Evolutionary conservation across 2,113 vertebrate species (phyloP), one percentile per base, ranked within the genome.

Genomic region (Hemichromis elongatus): DNA sequence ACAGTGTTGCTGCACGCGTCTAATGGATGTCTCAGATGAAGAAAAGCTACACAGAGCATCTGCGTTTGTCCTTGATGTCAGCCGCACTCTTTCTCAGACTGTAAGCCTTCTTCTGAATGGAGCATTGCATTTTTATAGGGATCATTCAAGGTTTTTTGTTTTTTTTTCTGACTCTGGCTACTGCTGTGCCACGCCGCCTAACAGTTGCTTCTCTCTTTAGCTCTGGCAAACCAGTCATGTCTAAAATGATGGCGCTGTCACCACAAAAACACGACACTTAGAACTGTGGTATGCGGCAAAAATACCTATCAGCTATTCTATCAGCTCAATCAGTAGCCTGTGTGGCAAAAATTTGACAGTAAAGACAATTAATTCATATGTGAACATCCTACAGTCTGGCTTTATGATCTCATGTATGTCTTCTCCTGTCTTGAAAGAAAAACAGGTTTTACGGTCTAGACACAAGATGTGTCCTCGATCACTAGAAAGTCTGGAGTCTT

Each of bases 21-120:
- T 75, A 75, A 75, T 50, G 68, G 42, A 50, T 7, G 16, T 75
- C 42, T 50, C 42, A 75, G 42, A 50, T n/a, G 68, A 75, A 50
- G 42, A 50, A 5, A 30, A 75, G 26, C 42, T 28, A 8, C 10
- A 47, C 6, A 30, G 26, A 75, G 28, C 42, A 30, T 50, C 68
- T 47, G 42, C 2, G 4, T 75, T 50, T 50, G 14, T 50, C 42
- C 42, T 50, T 19, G 42, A 50, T 75, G 26, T 50, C 12, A 75
- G 6, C n/a, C 5, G 16, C 14, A 2, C 68, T 7, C 26, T 50
- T 75, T 19, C 24, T 75, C 42, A n/a, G 26, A 75, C 68, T 19
- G 0, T 45, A 50, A 75, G 9, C 26, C 42, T 75, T 45, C 37
- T 70, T 50, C 42, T 75, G 16, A 50, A 50, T 7, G 13, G 42